phyloP scores from a whole-genome alignment of 1,140 invertebrate genomes.

The Tachypleus tridentatus region DNA sequence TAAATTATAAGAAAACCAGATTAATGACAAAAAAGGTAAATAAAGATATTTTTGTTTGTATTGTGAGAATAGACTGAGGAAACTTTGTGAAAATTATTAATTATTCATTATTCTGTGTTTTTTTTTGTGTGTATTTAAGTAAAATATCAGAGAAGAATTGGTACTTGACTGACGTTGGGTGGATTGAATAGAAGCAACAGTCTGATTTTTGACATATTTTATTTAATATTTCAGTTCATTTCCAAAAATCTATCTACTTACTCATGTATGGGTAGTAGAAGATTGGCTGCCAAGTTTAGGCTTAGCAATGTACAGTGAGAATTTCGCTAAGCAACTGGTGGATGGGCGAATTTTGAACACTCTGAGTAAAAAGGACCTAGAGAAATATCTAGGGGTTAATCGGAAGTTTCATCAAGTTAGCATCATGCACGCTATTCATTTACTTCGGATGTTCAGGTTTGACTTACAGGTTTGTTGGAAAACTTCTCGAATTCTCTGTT shows the following conservation, averaged over 20 bases:
- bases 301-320: slow-evolving; percentile 72
- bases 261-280: slow-evolving; percentile 80
- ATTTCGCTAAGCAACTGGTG: slow-evolving; percentile 76
- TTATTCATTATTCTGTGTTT: too few relatives aligned
- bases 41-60: too few relatives aligned
- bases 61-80: too few relatives aligned
- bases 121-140: too few relatives aligned
- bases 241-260: slow-evolving; percentile 68
- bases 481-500: too few relatives aligned
- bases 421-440: slow-evolving; percentile 81
- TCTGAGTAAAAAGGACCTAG: slow-evolving; percentile 82
- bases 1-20: too few relatives aligned
- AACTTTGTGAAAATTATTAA: too few relatives aligned
- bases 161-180: too few relatives aligned
- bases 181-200: too few relatives aligned
- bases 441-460: slow-evolving; percentile 80
- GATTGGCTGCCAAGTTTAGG: slow-evolving; percentile 86
- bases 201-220: background rate
- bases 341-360: slow-evolving; percentile 84
- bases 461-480: slow-evolving; percentile 60
- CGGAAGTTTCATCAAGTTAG: slow-evolving; percentile 87
- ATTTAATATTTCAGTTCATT: slow-evolving; percentile 52
- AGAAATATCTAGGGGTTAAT: slow-evolving; percentile 73
- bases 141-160: too few relatives aligned
- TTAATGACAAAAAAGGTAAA: too few relatives aligned